Base-by-base conservation (phyloP, 2,888 invertebrate genomes). In the Bugulina stolonifera region DNA sequence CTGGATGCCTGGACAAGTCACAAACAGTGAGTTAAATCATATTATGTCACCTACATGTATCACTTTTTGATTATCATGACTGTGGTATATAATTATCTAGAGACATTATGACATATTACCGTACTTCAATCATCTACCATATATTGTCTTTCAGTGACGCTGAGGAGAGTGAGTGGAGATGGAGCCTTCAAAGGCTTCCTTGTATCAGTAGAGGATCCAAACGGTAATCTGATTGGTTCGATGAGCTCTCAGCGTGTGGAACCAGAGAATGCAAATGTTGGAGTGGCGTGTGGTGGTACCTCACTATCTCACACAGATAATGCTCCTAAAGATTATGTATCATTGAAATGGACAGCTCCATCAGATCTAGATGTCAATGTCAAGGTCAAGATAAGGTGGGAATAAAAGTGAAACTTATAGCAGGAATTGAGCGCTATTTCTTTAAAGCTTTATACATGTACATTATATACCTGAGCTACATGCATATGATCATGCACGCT, bases 181-280 rank as follows among this genome's bases (percentile, higher is more conserved):
- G 43, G 43, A 5, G 32, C 64, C 2, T 64, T 64, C n/a, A 64
- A 64, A 64, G 64, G 64, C 3, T 64, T 64, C 64, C 64, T 64
- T 2, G 32, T 64, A 3, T 64, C 64, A 1, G 64, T 64, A 14
- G 29, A 64, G 34, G 29, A 64, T 32, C 64, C 64, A 32, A 27
- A 64, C 34, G 64, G 64, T 10, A 64, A 14, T 3, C 34, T 64
- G 3, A 27, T 64, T 34, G 64, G 64, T 14, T 25, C 64, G 2
- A 64, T 64, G 64, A 64, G 27, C 34, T 10, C 34, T 10, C 10
- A 22, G 29, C 64, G 25, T 14, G 32, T 27, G 2, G 27, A 27
- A 10, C 64, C 64, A 32, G 5, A 5, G 14, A 32, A 64, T 64
- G 64, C 64, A 5, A 27, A 25, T 3, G 64, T 64, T 34, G 64